Evolutionary conservation across 2,113 vertebrate genomes (phyloP), one percentile per base, ranked within the genome.

Genomic region (Zonotrichia leucophrys): DNA sequence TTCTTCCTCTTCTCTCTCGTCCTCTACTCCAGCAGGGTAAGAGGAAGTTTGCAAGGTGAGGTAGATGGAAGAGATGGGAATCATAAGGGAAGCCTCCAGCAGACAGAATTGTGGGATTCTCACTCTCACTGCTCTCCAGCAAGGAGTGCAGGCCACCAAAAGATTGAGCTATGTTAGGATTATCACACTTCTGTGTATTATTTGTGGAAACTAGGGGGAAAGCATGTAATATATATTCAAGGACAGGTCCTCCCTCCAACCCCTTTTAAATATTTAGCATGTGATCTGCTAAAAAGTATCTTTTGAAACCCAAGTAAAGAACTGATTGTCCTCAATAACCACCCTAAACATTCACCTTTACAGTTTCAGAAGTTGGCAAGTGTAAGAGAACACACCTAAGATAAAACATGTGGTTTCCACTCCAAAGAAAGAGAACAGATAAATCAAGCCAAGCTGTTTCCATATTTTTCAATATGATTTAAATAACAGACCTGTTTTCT

Each of bases 401-500:
- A 94, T 58, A 93, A 83, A 94, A 76, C 63, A 66, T 47, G 82
- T 10, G 35, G 66, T 64, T 94, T 85, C 68, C 79, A 93, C 37
- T 86, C 79, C 55, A 86, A 93, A 90, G 47, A 68, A 84, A 75
- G 66, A 87, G 28, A 52, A 93, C 67, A 90, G 39, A 68, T 56
- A 90, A 81, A 83, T 25, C 59, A 76, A 92, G 73, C 68, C 91
- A 95, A 81, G 47, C 44, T 67, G 39, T 91, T 95, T 84, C 44
- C 80, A 49, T 81, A 87, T 87, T 95, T 90, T 92, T 75, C 31
- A 87, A 47, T 52, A 84, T 12, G 21, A 96, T 94, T 95, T 94
- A 82, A 97, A 83, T 93, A 94, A 87, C 76, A 94, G 86, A 74
- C 56, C 31, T 78, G 68, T 66, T 90, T 88, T 88, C 68, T 80